These are phyloP conservation scores for Reticulitermes lucifugus DNA, from an alignment of 2,888 invertebrate species.

Conservation along the genomic window DNA sequence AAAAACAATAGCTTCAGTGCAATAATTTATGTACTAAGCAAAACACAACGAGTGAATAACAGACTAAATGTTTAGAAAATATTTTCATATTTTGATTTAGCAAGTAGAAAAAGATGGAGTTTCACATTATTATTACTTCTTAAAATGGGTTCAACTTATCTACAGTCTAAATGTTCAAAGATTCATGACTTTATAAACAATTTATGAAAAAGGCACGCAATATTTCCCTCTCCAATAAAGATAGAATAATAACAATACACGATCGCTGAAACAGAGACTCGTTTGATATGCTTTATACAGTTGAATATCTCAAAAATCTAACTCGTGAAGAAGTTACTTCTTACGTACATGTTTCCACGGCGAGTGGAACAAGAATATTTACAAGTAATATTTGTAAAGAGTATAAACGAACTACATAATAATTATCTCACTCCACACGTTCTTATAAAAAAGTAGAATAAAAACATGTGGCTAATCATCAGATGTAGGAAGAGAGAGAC, in stretches of 20 bases:
- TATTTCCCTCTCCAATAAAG: conserved; percentile 33
- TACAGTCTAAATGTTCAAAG: conserved; percentile 30
- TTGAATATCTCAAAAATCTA: conserved; percentile 24
- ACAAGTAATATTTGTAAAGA: background rate
- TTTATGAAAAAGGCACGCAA: conserved; percentile 44
- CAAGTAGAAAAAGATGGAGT: conserved; percentile 49
- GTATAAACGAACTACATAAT: background rate
- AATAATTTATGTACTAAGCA: conserved; percentile 18
- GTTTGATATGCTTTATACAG: conserved; percentile 45
- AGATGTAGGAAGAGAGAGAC: too few relatives aligned
- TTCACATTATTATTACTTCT: conserved; percentile 34
- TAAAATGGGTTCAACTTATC: conserved; percentile 49
- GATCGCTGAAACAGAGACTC: conserved; percentile 18
- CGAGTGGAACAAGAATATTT: background rate
- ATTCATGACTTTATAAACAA: conserved; percentile 33
- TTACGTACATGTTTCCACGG: background rate
- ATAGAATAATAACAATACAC: conserved; percentile 32
- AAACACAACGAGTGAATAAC: conserved; percentile 26
- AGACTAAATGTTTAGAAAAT: conserved; percentile 34
- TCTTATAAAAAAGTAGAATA: background rate
- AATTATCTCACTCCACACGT: background rate
- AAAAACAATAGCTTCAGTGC: background rate
- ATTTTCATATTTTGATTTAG: conserved; percentile 28
- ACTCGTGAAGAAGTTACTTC: conserved; percentile 22
- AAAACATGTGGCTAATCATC: background rate